Conservation (phyloP, 2,113 vertebrate genomes). For the Tricholaema leucomelas region DNA sequence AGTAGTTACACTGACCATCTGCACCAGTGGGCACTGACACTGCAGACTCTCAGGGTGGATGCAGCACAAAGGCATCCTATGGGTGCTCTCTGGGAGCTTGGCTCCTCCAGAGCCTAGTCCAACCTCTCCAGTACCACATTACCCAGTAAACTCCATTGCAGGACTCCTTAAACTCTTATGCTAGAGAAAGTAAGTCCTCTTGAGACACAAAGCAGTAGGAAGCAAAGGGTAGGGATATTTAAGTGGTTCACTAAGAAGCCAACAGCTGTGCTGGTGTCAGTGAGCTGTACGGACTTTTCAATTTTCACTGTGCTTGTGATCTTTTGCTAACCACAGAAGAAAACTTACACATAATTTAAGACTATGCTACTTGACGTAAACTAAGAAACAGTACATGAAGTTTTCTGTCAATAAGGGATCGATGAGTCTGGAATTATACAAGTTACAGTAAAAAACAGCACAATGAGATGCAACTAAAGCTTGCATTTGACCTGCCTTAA, state of each 20-base stretch:
- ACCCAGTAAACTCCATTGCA: background rate
- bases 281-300: background rate
- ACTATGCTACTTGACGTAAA: background rate
- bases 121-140: background rate
- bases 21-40: background rate
- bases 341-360: background rate
- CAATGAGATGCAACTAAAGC: background rate
- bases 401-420: background rate
- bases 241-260: background rate
- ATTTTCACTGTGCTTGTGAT: background rate
- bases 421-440: background rate
- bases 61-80: background rate
- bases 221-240: background rate
- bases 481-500: background rate
- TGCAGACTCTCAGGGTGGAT: background rate
- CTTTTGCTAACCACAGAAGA: background rate
- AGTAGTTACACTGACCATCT: background rate
- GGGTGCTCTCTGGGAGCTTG: rapidly evolving
- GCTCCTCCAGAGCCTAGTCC: background rate
- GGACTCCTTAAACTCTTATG: background rate
- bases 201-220: background rate
- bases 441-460: background rate
- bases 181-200: background rate
- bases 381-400: background rate
- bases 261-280: background rate